These are phyloP conservation scores for Bubalus kerabau DNA, from an alignment of 2,113 vertebrate genomes.

Conservation along the genomic window DNA sequence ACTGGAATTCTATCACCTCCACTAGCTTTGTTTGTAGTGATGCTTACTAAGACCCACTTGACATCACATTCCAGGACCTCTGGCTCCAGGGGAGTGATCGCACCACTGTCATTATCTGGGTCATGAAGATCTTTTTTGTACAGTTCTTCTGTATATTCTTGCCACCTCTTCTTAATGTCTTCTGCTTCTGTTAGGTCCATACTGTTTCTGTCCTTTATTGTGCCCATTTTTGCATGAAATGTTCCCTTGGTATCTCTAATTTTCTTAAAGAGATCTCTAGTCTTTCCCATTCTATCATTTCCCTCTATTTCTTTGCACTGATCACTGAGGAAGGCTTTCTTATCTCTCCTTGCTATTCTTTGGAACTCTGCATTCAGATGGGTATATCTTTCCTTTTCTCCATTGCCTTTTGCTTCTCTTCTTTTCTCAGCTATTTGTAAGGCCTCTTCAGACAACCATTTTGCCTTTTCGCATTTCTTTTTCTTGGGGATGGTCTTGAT, in stretches of 20 bases:
- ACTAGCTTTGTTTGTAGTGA: too few relatives aligned
- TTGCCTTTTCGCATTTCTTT: too few relatives aligned
- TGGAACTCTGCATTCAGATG: not conserved
- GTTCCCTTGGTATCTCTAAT: not conserved
- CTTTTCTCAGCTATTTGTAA: not conserved
- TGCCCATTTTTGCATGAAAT: not conserved
- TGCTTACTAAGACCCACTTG: too few relatives aligned
- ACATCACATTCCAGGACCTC: too few relatives aligned
- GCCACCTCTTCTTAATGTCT: not conserved
- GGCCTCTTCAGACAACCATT: too few relatives aligned
- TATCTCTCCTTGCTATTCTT: not conserved
- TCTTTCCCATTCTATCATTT: not conserved
- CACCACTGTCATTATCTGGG: too few relatives aligned
- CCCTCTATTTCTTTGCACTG: not conserved
- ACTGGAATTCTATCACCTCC: too few relatives aligned
- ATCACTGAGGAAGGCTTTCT: not conserved
- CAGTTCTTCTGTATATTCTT: not conserved
- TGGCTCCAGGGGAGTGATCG: too few relatives aligned
- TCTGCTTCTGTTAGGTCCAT: not conserved
- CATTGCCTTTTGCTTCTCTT: not conserved
- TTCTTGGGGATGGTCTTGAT: too few relatives aligned
- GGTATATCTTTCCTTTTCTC: not conserved
- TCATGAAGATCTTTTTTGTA: not conserved
- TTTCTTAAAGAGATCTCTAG: not conserved
- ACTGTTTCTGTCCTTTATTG: not conserved